Base-by-base conservation (phyloP, 2,888 invertebrate genomes). In the Rotaria socialis region DNA sequence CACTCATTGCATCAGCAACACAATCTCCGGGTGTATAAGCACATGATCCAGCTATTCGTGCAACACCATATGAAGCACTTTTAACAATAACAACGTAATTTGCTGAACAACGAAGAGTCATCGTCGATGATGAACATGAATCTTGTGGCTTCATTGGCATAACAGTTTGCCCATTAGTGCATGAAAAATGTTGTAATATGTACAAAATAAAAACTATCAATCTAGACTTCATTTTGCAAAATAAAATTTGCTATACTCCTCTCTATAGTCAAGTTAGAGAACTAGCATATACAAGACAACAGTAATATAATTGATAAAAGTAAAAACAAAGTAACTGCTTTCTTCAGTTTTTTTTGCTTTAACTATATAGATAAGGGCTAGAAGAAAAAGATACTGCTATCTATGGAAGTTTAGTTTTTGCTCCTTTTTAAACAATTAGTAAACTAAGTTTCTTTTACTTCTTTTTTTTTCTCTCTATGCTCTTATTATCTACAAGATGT, bases 111-210 rank as follows among this genome's bases (percentile, higher is more conserved):
- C 80, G 47, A 47, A 80, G n/a, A 43, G 24, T 47, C 11, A n/a
- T 6, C 24, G 8, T n/a, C 47, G 43, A n/a, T n/a, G 80, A 11
- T 11, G 24, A 47, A n/a, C 80, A 80, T 47, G 14, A 6, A 7
- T 80, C 80, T 14, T 1, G 4, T 24, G 43, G 43, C 2, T 3
- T 8, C 43, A 80, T 80, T 80, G 43, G 2, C 35, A 22, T 24
- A 47, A 47, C 80, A 5, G n/a, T 80, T 80, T 80, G 80, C 14
- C 67, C 67, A 41, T 67, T 67, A 67, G 67, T 67, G 67, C 11
- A 80, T 47, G 47, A 80, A 24, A 80, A 47, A n/a, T 10, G 47
- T 47, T 43, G 80, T 47, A 80, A 47, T 47, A 47, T 80, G 35
- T 80, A 80, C 80, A 47, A 47, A 47, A 4, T 47, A 8, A 47